A percentile compares a stretch with the other conserved stretches of the same genome.
Evolutionary conservation across 2,888 invertebrate species (phyloP).

Genomic region (Daptonema setosum): DNA sequence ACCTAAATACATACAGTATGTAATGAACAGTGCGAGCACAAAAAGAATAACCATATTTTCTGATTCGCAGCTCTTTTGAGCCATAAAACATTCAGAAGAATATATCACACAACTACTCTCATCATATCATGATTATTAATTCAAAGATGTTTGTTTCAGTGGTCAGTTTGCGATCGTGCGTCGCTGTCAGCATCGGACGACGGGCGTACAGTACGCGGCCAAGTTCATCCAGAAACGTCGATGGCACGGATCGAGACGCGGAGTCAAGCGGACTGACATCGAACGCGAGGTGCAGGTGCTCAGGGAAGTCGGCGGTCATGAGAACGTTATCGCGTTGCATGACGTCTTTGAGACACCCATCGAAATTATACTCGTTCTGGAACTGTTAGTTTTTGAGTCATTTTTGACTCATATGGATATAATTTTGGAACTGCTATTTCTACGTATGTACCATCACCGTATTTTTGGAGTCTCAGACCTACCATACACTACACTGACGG

Average conservation of each 20-base stretch:
- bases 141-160: conserved; percentile 28
- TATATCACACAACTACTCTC: too few relatives aligned
- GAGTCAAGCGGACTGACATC: conserved; percentile 40
- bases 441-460: neutral
- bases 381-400: conserved; percentile 33
- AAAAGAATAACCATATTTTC: too few relatives aligned
- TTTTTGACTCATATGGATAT: neutral
- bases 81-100: too few relatives aligned
- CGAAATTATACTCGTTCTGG: conserved; percentile 41
- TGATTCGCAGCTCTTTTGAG: too few relatives aligned
- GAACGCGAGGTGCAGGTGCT: conserved; percentile 35
- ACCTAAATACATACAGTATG: too few relatives aligned
- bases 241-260: conserved; percentile 34
- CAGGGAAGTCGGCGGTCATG: conserved; percentile 38
- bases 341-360: conserved; percentile 41
- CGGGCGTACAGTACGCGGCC: conserved; percentile 39
- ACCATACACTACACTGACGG: neutral
- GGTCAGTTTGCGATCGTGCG: conserved; percentile 45
- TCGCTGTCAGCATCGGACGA: conserved; percentile 36
- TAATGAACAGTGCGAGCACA: too few relatives aligned
- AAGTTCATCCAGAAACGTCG: conserved; percentile 43
- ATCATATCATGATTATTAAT: too few relatives aligned
- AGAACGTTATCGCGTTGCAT: conserved; percentile 41
- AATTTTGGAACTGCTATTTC: too few relatives aligned
- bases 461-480: neutral